Conservation (phyloP, 1,140 invertebrate species). For the Theocolax elegans region DNA sequence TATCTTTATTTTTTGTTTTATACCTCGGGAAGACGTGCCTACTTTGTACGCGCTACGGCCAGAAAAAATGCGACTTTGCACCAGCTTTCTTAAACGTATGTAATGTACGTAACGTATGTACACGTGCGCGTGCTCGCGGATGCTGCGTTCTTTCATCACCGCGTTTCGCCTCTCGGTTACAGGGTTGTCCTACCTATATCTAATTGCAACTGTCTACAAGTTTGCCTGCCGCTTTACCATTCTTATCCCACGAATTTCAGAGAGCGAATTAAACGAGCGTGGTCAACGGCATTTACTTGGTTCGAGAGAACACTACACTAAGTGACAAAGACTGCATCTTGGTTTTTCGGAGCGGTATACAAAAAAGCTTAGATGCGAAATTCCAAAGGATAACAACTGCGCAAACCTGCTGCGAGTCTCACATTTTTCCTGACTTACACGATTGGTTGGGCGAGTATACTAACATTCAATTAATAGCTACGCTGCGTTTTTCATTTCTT, state of each 20-base stretch:
- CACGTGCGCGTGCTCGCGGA: too few relatives aligned
- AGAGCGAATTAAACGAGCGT: background rate
- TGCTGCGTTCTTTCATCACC: too few relatives aligned
- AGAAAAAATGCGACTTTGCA: conserved; percentile 47
- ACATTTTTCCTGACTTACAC: conserved; percentile 40
- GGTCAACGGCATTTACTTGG: background rate
- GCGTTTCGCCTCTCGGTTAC: too few relatives aligned
- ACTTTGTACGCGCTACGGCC: conserved; percentile 47
- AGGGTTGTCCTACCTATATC: background rate
- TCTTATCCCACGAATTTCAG: too few relatives aligned
- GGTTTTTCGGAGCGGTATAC: background rate
- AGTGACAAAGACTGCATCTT: conserved; percentile 31
- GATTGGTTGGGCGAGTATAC: conserved; percentile 27
- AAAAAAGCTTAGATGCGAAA: conserved; percentile 7
- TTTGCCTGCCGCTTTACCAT: too few relatives aligned
- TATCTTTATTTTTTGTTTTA: conserved; percentile 12
- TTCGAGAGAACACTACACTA: background rate
- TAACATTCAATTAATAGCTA: conserved; percentile 37
- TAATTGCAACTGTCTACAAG: background rate
- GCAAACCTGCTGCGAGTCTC: conserved; percentile 31
- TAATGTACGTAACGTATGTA: too few relatives aligned
- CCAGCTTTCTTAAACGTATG: too few relatives aligned
- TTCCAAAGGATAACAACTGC: conserved; percentile 28
- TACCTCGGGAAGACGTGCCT: conserved; percentile 50
- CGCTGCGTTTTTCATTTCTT: background rate